Conservation (phyloP, 1,140 invertebrate species). For the Caenorhabditis elegans region WBcel235 BX284604.4:13339001-13339500, state of each 20-base stretch:
- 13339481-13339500: too few relatives aligned
- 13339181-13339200: conserved; percentile 24
- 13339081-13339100: neutral
- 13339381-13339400: too few relatives aligned
- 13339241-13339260: neutral
- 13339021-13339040: neutral
- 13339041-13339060: too few relatives aligned
- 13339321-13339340: neutral
- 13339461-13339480: too few relatives aligned
- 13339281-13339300: neutral
- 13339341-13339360: neutral
- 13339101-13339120: neutral
- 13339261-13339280: neutral
- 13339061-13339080: conserved; percentile 11
- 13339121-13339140: neutral
- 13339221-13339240: too few relatives aligned
- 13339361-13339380: neutral
- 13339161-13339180: conserved; percentile 13
- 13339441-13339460: too few relatives aligned
- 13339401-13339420: too few relatives aligned
- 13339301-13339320: neutral
- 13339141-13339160: neutral
- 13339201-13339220: too few relatives aligned
- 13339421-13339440: too few relatives aligned
- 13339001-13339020: neutral